A percentile compares a stretch with the other conserved stretches of the same genome.
phyloP scores from a whole-genome alignment of 1,140 invertebrate genomes.

The Drosophila biarmipes region DNA sequence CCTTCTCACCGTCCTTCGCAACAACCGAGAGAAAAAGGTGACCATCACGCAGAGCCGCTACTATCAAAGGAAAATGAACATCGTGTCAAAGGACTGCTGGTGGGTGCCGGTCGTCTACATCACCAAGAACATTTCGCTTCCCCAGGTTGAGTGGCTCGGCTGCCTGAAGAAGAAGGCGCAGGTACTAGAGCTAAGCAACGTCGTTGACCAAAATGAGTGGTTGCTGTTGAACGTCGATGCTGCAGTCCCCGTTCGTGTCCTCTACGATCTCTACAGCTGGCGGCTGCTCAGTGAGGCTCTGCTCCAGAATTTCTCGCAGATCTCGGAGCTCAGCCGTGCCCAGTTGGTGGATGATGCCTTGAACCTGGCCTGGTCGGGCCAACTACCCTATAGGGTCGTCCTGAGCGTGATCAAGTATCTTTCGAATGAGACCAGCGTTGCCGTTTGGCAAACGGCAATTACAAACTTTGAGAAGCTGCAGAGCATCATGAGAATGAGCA shows the following conservation, averaged over 20 bases:
- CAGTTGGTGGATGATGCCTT: slow-evolving; percentile 92
- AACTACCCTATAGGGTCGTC: slow-evolving; percentile 87
- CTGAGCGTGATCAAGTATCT: slow-evolving; percentile 88
- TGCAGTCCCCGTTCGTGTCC: slow-evolving; percentile 87
- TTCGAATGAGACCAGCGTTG: slow-evolving; percentile 86
- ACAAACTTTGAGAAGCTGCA: slow-evolving; percentile 86
- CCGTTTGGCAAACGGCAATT: slow-evolving; percentile 88
- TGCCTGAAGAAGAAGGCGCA: slow-evolving; percentile 41
- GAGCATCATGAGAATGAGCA: slow-evolving; percentile 84
- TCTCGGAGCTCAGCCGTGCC: slow-evolving; percentile 90
- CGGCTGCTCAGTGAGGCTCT: slow-evolving; percentile 86
- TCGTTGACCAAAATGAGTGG: slow-evolving; percentile 84
- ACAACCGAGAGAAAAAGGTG: slow-evolving; percentile 85
- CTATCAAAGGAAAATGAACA: slow-evolving; percentile 6
- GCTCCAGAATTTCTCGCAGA: slow-evolving; percentile 84
- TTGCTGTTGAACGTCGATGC: slow-evolving; percentile 87
- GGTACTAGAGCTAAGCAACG: slow-evolving; percentile 43
- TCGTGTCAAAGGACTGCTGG: slow-evolving; percentile 77
- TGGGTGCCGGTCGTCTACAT: slow-evolving; percentile 88
- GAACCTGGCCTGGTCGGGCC: slow-evolving; percentile 88
- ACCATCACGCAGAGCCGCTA: slow-evolving; percentile 86
- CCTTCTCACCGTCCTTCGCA: slow-evolving; percentile 87
- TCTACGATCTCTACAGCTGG: slow-evolving; percentile 90
- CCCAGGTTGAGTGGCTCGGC: slow-evolving; percentile 86
- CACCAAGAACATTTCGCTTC: slow-evolving; percentile 86